Evolutionary conservation across 2,113 vertebrate genomes (phyloP).

Genomic region (zebrafish (Danio rerio)): GRCz12tu NC_133194.1:27125501-27126000

Average conservation of each 20-base stretch:
- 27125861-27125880: constrained; percentile 64
- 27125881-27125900: too few species aligned
- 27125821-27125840: constrained; percentile 93
- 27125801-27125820: constrained; percentile 95
- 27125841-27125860: constrained; percentile 85
- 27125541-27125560: too few species aligned
- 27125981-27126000: neutral
- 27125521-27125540: too few species aligned
- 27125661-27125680: too few species aligned
- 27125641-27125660: too few species aligned
- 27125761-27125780: constrained; percentile 95
- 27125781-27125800: constrained; percentile 88
- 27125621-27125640: too few species aligned
- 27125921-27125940: too few species aligned
- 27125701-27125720: neutral
- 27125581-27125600: too few species aligned
- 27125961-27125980: neutral
- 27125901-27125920: too few species aligned
- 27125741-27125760: constrained; percentile 90
- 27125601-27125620: too few species aligned
- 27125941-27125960: neutral
- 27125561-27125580: too few species aligned
- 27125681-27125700: neutral
- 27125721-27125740: constrained; percentile 84
- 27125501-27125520: too few species aligned